These are phyloP conservation scores for Glaucopsyche alexis DNA, from an alignment of 2,888 invertebrate species.

Conservation along the genomic window DNA sequence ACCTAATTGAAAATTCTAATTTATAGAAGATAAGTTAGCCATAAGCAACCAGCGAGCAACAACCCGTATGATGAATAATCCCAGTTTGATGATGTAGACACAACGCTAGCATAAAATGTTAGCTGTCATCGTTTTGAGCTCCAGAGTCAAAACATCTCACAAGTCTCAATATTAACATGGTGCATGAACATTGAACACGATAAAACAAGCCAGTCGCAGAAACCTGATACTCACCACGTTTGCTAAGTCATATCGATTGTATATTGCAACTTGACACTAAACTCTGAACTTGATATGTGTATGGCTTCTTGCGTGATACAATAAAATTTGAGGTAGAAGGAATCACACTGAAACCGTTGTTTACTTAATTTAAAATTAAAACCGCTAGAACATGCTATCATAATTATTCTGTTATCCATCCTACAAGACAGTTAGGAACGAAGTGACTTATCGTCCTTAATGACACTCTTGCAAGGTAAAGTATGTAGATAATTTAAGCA, in stretches of 20 bases:
- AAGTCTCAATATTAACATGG: constrained; percentile 8
- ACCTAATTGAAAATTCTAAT: too few relatives aligned
- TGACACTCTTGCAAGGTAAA: constrained; percentile 3
- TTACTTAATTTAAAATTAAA: not conserved
- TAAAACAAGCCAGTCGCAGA: constrained; percentile 22
- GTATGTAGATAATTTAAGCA: not conserved
- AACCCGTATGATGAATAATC: not conserved
- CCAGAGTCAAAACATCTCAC: not conserved
- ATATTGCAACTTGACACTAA: constrained; percentile 30
- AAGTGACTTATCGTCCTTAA: not conserved
- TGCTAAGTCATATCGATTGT: constrained; percentile 32
- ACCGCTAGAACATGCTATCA: not conserved
- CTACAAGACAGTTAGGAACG: not conserved
- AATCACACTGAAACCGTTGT: not conserved
- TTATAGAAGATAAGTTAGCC: too few relatives aligned
- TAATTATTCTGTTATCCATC: not conserved
- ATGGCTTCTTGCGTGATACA: constrained; percentile 40
- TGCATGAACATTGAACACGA: constrained; percentile 16
- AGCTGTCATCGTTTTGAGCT: not conserved
- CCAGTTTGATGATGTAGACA: not conserved
- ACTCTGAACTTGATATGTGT: constrained; percentile 37
- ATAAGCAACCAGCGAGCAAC: not conserved
- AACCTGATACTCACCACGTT: constrained; percentile 26
- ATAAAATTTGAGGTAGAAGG: constrained; percentile 30
- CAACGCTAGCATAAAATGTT: not conserved